phyloP scores from a whole-genome alignment of 2,113 vertebrate species.

The Phylloscopus whistleri region DNA sequence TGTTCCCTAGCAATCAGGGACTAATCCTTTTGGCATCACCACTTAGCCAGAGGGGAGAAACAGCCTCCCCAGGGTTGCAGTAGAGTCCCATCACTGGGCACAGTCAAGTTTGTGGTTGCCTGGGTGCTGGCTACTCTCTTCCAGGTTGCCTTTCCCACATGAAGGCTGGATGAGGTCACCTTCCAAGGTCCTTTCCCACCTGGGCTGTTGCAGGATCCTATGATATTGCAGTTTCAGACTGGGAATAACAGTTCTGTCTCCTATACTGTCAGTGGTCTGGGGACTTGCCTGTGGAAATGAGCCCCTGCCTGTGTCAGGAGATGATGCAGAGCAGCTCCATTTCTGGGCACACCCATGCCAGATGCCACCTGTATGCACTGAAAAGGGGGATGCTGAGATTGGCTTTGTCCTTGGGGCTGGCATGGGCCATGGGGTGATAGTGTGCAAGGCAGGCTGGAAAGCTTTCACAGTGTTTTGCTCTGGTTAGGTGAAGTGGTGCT shows the following conservation, averaged over 20 bases:
- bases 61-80: neutral
- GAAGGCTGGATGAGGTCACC: neutral
- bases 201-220: neutral
- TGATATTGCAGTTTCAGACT: neutral
- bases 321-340: neutral
- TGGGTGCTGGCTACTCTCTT: neutral
- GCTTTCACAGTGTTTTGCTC: neutral
- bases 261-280: neutral
- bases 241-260: neutral
- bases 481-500: neutral
- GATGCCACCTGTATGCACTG: too few relatives aligned
- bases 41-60: neutral
- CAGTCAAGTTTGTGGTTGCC: neutral
- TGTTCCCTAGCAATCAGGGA: neutral
- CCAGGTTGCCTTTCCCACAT: neutral
- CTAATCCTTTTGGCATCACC: neutral
- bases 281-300: neutral
- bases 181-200: neutral
- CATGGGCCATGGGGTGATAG: too few relatives aligned
- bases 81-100: neutral
- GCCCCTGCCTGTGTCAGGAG: neutral
- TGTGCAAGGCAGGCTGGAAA: accelerated
- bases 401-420: neutral
- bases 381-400: neutral
- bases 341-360: too few relatives aligned